phyloP scores from a whole-genome alignment of 2,797 vertebrate genomes.

The Merluccius polli region DNA sequence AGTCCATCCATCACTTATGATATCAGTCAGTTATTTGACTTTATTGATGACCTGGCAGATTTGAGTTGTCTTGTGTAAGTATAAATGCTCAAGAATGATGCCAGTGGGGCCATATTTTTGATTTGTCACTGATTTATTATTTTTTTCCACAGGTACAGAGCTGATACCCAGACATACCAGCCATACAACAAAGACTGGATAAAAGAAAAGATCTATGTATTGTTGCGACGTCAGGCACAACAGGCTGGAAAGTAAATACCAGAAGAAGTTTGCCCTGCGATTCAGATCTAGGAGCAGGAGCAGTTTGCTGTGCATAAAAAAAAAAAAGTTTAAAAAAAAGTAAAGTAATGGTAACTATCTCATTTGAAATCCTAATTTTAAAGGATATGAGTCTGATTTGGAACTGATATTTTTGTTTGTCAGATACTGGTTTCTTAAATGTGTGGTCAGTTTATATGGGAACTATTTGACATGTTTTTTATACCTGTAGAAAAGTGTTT shows the following conservation, averaged over 20 bases:
- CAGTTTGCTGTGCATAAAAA: conserved; percentile 25
- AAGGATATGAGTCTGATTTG: background rate
- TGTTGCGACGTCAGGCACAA: conserved; percentile 93
- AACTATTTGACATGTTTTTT: conserved; percentile 16
- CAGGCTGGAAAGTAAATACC: conserved; percentile 85
- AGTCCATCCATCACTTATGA: conserved; percentile 98
- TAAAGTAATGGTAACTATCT: conserved; percentile 15
- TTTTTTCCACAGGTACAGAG: conserved; percentile 81
- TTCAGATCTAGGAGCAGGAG: conserved; percentile 30
- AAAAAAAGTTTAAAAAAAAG: background rate
- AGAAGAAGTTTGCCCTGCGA: conserved; percentile 25
- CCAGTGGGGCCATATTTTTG: too few species aligned
- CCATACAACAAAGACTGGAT: conserved; percentile 99
- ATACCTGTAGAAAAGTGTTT: conserved; percentile 20
- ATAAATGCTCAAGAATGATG: conserved; percentile 5
- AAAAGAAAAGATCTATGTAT: conserved; percentile 98
- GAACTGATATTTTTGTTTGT: conserved; percentile 3
- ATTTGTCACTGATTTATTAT: background rate
- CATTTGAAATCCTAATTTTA: conserved; percentile 18
- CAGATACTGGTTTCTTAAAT: background rate
- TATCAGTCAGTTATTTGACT: conserved; percentile 98
- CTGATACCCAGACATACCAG: conserved; percentile 97
- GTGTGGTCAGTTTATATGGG: conserved; percentile 18
- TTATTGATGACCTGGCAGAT: conserved; percentile 97
- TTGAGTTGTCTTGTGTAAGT: conserved; percentile 99